These are phyloP conservation scores for Megalonaias nervosa DNA, from an alignment of 1,140 invertebrate species.

Conservation along the genomic window DNA sequence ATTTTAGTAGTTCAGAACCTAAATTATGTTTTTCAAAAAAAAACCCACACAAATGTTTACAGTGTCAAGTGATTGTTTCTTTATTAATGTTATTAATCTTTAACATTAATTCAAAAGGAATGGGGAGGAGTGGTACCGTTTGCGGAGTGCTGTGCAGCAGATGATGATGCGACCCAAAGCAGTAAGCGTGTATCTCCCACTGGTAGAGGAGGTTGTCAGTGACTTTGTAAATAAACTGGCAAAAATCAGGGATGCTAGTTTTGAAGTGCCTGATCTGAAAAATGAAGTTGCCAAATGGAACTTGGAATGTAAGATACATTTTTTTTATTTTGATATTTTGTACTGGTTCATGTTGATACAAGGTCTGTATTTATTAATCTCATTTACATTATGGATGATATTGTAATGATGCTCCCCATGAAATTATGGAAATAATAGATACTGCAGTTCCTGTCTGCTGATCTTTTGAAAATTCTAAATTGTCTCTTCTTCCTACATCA, in stretches of 20 bases:
- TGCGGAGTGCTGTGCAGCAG: conserved; percentile 58
- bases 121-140: conserved; percentile 63
- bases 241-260: conserved; percentile 38
- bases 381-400: background rate
- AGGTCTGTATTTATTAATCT: background rate
- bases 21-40: too few species aligned
- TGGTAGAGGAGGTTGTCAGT: conserved; percentile 53
- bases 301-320: conserved; percentile 66
- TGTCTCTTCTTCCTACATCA: too few species aligned
- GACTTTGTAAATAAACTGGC: conserved; percentile 55
- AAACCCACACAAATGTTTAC: too few species aligned
- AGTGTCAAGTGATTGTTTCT: too few species aligned
- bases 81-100: background rate
- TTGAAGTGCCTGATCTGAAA: conserved; percentile 61
- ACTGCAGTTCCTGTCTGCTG: too few species aligned
- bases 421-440: too few species aligned
- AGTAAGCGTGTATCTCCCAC: conserved; percentile 55
- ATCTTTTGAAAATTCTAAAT: too few species aligned
- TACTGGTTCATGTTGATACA: background rate
- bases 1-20: too few species aligned
- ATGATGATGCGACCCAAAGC: conserved; percentile 62
- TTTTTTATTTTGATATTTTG: background rate
- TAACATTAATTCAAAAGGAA: conserved; percentile 41
- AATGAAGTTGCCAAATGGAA: conserved; percentile 67
- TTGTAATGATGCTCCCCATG: background rate